Base-by-base conservation (phyloP, 2,888 invertebrate species). In the Sinotaia quadrata region DNA sequence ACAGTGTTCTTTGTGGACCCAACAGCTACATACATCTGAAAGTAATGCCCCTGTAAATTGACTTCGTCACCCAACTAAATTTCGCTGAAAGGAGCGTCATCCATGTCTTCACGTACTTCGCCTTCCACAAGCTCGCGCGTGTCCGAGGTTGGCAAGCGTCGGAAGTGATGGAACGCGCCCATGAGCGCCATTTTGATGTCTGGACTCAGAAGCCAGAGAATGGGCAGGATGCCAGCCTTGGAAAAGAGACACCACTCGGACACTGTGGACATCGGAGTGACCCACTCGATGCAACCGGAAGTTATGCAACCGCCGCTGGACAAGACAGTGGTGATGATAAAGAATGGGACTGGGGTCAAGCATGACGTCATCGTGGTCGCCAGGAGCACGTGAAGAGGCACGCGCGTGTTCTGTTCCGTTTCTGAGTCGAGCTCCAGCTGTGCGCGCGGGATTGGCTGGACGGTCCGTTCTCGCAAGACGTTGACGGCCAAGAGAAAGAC, bases 161-260 rank as follows among this genome's bases (percentile, higher is more conserved):
- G 71, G 69, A 74, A 71, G 67, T 71, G 71, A 57, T 72, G 70
- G 21, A 74, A 52, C 10, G 72, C 72, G n/a, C 72, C 72, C 49
- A 68, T 15, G 29, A 68, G 61, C 52, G 72, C 74, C 36, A 54
- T 57, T 36, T 67, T 72, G 70, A 68, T 72, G 37, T 74, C 70
- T 2, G 68, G 68, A 36, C 66, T 68, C 58, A 72, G 44, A 21
- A 74, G 61, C 41, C 72, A 59, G 44, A 68, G 52, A 15, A 70
- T n/a, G 37, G 74, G 74, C 52, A 72, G 57, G 31, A 74, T 47
- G n/a, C 74, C 74, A 12, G 72, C 70, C 49, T 74, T 74, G 31
- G 74, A 70, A 41, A 74, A 72, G n/a, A 74, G 68, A 10, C 72
- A 54, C 74, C 74, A 74, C 47, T 74, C 74, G 34, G 70, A 51